Conservation (phyloP, 2,797 vertebrate species). For the Enteromius fasciolatus region DNA sequence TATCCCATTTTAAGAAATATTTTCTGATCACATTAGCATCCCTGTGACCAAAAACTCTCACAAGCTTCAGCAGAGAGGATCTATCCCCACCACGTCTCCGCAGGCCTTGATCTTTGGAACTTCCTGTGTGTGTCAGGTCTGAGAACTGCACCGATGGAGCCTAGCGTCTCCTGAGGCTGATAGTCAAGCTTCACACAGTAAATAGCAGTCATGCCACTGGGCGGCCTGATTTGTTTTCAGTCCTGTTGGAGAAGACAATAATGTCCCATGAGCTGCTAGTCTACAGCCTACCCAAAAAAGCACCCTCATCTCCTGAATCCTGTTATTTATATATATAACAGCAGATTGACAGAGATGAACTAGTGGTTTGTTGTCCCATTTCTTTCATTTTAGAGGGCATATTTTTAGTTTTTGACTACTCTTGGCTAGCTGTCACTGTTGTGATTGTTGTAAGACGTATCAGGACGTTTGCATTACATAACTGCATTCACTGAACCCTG, state of each 20-base stretch:
- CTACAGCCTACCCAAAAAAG: not conserved
- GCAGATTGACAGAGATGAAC: not conserved
- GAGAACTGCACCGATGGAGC: not conserved
- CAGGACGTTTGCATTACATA: not conserved
- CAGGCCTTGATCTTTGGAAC: slow-evolving; percentile 19
- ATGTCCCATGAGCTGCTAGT: slow-evolving; percentile 3
- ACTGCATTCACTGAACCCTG: not conserved
- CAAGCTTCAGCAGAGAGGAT: not conserved
- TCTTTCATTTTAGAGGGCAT: not conserved
- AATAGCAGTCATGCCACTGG: not conserved
- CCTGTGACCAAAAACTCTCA: not conserved
- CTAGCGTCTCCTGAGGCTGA: not conserved
- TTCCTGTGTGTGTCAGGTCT: not conserved
- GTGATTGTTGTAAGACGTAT: not conserved
- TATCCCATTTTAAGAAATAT: not conserved
- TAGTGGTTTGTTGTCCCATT: not conserved
- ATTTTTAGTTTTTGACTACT: not conserved
- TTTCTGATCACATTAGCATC: not conserved
- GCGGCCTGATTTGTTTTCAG: not conserved
- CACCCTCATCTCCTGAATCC: not conserved
- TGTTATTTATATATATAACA: slow-evolving; percentile 31
- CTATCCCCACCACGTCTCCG: not conserved
- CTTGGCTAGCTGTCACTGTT: not conserved
- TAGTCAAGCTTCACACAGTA: slow-evolving; percentile 7
- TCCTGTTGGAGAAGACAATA: not conserved